These are phyloP conservation scores for Cossypha heuglini DNA, from an alignment of 2,797 vertebrate genomes.

Conservation along the genomic window DNA sequence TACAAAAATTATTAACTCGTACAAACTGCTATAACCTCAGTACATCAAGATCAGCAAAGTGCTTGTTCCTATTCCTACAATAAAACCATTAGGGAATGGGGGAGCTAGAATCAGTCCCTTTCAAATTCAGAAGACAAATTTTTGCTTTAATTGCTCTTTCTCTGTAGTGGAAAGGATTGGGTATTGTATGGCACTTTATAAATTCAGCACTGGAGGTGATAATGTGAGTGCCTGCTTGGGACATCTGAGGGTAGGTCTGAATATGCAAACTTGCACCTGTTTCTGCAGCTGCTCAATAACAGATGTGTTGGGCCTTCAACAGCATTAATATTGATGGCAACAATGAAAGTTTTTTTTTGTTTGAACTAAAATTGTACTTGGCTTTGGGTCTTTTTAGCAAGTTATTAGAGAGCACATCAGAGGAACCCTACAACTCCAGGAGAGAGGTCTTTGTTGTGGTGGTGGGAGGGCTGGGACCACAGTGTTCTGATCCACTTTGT, in stretches of 20 bases:
- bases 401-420: neutral
- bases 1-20: neutral
- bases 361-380: neutral
- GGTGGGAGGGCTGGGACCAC: neutral
- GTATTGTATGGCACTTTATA: neutral
- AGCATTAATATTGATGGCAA: neutral
- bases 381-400: neutral
- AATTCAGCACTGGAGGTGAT: neutral
- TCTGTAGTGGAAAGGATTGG: neutral
- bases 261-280: conserved; percentile 9
- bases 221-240: neutral
- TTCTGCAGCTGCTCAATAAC: conserved; percentile 45
- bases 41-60: neutral
- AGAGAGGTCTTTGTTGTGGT: neutral
- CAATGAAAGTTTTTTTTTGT: neutral
- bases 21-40: neutral
- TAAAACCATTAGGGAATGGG: neutral
- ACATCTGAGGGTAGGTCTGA: neutral
- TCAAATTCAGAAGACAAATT: neutral
- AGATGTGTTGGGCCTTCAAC: conserved; percentile 2
- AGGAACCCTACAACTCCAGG: neutral
- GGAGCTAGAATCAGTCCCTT: neutral
- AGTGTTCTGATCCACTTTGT: neutral
- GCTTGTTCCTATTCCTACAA: neutral
- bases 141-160: neutral